Evolutionary conservation across 2,797 vertebrate genomes (phyloP).

Genomic region (Coilia nasus): DNA sequence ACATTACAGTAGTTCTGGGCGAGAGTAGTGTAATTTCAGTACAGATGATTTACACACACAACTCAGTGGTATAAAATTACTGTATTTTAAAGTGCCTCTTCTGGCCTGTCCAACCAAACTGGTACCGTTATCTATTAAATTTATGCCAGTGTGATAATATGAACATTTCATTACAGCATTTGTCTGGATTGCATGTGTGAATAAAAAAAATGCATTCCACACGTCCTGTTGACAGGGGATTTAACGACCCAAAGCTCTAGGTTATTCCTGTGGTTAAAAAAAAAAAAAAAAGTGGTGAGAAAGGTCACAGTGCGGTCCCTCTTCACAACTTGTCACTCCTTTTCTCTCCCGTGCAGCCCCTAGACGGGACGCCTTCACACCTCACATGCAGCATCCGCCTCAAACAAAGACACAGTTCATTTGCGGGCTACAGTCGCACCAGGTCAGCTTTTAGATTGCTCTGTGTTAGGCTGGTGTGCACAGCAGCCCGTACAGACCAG

Average conservation of each 20-base stretch:
- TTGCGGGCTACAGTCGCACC: conserved; percentile 48
- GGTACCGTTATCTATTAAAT: background rate
- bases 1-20: background rate
- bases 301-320: conserved; percentile 52
- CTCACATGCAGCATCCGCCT: conserved; percentile 32
- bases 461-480: background rate
- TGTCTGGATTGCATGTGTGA: conserved; percentile 45
- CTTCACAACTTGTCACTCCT: conserved; percentile 29
- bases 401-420: conserved; percentile 37
- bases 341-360: conserved; percentile 25
- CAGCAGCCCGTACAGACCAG: too few species aligned
- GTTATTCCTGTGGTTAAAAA: conserved; percentile 32
- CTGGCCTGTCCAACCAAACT: background rate
- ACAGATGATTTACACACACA: background rate
- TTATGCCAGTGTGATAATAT: conserved; percentile 9
- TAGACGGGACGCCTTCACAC: conserved; percentile 42
- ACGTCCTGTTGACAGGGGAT: conserved; percentile 47
- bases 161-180: conserved; percentile 39
- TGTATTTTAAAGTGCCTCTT: background rate
- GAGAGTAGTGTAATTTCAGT: background rate
- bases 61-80: background rate
- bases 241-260: conserved; percentile 48
- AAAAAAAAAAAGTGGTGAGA: conserved; percentile 33
- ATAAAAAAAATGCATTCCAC: conserved; percentile 44
- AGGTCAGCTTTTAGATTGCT: conserved; percentile 36